Percentiles rank a stretch among this genome's conserved stretches.
Conservation (phyloP, 2,113 vertebrate species). For the Salvelinus alpinus region DNA sequence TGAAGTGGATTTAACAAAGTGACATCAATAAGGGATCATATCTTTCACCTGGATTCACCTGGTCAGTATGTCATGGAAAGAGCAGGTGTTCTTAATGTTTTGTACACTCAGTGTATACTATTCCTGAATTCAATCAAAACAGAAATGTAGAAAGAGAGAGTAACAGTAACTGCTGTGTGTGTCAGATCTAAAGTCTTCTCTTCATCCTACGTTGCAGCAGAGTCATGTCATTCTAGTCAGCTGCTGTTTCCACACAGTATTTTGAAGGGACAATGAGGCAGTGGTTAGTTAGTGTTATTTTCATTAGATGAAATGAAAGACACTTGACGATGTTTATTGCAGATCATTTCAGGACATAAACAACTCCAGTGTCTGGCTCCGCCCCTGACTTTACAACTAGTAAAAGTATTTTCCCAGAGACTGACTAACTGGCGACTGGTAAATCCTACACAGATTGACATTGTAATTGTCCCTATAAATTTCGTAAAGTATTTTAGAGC, state of each 20-base stretch:
- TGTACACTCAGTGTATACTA: background rate
- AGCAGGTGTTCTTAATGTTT: too few relatives aligned
- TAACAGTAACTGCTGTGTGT: too few relatives aligned
- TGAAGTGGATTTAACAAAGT: too few relatives aligned
- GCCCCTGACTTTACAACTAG: constrained; percentile 24
- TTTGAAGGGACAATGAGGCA: background rate
- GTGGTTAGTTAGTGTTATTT: background rate
- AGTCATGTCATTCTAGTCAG: background rate
- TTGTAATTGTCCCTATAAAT: constrained; percentile 53
- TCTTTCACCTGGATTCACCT: too few relatives aligned
- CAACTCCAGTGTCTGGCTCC: constrained; percentile 21
- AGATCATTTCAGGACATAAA: constrained; percentile 3
- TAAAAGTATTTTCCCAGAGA: constrained; percentile 46
- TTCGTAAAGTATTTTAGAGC: constrained; percentile 41
- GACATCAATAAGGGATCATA: too few relatives aligned
- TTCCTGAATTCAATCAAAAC: background rate
- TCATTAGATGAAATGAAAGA: background rate
- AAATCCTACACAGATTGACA: constrained; percentile 19
- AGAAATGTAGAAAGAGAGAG: background rate
- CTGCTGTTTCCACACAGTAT: background rate
- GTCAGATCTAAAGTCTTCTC: too few relatives aligned
- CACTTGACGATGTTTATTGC: background rate
- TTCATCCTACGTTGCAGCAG: background rate
- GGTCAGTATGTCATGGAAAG: too few relatives aligned
- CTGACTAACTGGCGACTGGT: background rate